Conservation (phyloP, 2,113 vertebrate species). For the Paracyprichromis sp. region DNA sequence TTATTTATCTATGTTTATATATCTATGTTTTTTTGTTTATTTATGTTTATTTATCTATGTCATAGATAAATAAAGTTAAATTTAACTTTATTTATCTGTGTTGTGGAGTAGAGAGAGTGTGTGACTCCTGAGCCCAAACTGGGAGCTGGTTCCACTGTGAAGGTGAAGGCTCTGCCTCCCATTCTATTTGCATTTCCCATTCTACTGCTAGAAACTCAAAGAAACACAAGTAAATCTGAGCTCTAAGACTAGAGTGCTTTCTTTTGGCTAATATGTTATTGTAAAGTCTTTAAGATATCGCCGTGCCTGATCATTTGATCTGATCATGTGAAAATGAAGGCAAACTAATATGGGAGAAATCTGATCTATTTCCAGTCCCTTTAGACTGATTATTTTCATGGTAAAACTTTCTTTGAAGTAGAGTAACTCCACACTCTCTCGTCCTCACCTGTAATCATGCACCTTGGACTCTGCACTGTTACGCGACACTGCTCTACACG, state of each 20-base stretch:
- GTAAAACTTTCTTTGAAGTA: neutral
- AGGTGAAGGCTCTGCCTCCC: neutral
- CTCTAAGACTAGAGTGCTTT: neutral
- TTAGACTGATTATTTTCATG: neutral
- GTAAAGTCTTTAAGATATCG: neutral
- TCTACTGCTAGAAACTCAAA: neutral
- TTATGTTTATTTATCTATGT: too few species aligned
- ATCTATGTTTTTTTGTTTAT: too few species aligned
- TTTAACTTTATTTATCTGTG: neutral
- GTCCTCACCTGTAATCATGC: neutral
- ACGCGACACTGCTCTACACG: neutral
- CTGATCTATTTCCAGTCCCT: neutral
- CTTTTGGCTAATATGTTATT: neutral
- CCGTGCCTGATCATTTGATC: neutral
- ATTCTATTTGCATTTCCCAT: neutral
- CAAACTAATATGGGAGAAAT: neutral
- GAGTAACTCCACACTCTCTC: neutral
- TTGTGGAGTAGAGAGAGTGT: neutral
- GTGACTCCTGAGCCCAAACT: neutral
- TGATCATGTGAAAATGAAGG: neutral
- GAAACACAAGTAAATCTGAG: neutral
- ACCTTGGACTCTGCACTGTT: neutral
- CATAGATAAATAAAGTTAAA: too few species aligned
- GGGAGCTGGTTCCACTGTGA: neutral
- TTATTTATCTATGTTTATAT: neutral